Base-by-base conservation (phyloP, 2,888 invertebrate genomes). In the Athalia cordata region DNA sequence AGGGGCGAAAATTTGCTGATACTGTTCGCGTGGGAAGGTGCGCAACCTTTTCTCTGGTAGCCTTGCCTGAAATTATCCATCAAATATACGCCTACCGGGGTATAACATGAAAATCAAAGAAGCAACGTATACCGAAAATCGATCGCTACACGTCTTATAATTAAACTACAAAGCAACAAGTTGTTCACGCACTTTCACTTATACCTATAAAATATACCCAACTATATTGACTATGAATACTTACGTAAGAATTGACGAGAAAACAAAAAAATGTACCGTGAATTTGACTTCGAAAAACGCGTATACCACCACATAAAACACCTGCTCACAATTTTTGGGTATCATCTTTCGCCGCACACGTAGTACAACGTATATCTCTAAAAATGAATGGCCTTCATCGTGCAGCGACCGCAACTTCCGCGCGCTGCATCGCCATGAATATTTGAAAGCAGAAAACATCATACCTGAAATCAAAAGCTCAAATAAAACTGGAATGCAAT, bases 111-210 rank as follows among this genome's bases (percentile, higher is more conserved):
- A 8, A 50, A 49, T 7, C 0, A 67, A 8, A 1, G 49, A 15
- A 49, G 9, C 49, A 50, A 50, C 6, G 50, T 50, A 15, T 29
- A n/a, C 59, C n/a, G 47, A 15, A 72, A 59, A 29, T 29, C 29
- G 29, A 29, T 29, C 29, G 2, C 29, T 29, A 29, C 29, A 2
- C 29, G 29, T 29, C 29, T 29, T 29, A 29, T 29, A 29, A 2
- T 29, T 29, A 29, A 29, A 29, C 29, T 1, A 29, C 29, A 29
- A 29, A 29, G 59, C 72, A 72, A 72, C 57, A 72, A 72, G 57
- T 72, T 72, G 45, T 72, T 72, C 72, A 72, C 72, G 72, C 57
- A 45, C 15, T 43, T 57, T 43, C 57, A 43, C 43, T 52, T 15
- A 13, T 11, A 11, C 29, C 5, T 4, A 68, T 4, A 29, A 5